Evolutionary conservation across 92 coral and sea anemone species (phyloP).

Genomic region (Muricea muricata): DNA sequence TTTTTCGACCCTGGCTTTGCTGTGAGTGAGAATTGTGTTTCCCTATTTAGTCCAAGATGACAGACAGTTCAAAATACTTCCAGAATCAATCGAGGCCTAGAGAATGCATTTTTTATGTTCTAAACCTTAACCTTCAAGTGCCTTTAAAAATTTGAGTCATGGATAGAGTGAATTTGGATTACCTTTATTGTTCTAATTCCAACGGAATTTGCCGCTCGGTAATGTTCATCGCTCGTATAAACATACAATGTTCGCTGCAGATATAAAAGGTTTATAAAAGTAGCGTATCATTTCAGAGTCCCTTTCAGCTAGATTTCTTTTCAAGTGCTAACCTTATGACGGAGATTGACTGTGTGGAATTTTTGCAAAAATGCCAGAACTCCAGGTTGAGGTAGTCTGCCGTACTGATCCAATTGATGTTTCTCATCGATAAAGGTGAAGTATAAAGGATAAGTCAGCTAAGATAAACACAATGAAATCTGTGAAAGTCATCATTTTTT

Average conservation of each 20-base stretch:
- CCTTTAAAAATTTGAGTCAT: no score
- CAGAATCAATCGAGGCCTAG: no score
- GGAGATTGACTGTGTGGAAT: conserved; percentile 73
- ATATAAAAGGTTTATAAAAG: neutral
- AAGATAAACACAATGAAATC: neutral
- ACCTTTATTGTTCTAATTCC: conserved; percentile 78
- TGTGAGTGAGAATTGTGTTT: no score
- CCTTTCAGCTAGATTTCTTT: no score
- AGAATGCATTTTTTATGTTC: no score
- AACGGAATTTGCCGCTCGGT: conserved; percentile 63
- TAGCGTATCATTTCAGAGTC: no score
- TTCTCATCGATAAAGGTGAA: conserved; percentile 68
- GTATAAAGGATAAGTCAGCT: conserved; percentile 71
- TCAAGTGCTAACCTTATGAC: conserved; percentile 67
- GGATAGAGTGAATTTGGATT: no score
- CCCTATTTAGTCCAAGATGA: no score
- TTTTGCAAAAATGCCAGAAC: conserved; percentile 81
- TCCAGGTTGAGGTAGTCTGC: conserved; percentile 77
- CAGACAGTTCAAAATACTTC: no score
- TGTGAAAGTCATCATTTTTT: no score
- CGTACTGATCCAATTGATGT: conserved; percentile 54
- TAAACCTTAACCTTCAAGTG: no score
- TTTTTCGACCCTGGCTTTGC: no score
- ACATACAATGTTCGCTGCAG: conserved; percentile 63
- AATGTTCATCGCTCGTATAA: conserved; percentile 64